These are phyloP conservation scores for Anguilla pacifica DNA, from an alignment of 2,797 vertebrate genomes.

Conservation along the genomic window DNA sequence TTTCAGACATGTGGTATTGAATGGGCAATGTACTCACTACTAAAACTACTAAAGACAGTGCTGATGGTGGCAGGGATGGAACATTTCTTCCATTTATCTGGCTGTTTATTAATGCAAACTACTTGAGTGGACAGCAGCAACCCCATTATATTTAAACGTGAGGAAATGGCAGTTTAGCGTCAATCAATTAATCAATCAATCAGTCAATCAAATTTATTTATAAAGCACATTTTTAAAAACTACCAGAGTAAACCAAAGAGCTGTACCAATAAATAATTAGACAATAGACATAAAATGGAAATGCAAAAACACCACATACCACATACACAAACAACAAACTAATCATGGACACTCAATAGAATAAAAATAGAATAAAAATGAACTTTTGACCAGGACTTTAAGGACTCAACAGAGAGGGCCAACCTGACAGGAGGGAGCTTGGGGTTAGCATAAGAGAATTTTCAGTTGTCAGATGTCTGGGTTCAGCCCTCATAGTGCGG, in stretches of 20 bases:
- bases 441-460: not conserved
- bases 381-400: not conserved
- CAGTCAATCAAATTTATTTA: too few relatives aligned
- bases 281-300: not conserved
- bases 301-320: not conserved
- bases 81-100: not conserved
- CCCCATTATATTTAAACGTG: too few relatives aligned
- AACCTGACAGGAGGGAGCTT: not conserved
- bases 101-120: not conserved
- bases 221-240: not conserved
- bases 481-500: too few relatives aligned
- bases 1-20: not conserved
- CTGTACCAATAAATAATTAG: not conserved
- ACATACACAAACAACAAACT: not conserved
- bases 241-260: not conserved
- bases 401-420: too few relatives aligned
- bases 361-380: not conserved
- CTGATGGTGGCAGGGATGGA: not conserved
- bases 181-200: too few relatives aligned
- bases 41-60: not conserved
- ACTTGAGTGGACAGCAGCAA: not conserved
- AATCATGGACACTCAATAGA: not conserved
- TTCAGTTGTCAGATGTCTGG: not conserved
- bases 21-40: not conserved
- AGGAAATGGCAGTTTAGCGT: too few relatives aligned